Base-by-base conservation (phyloP, 1,140 invertebrate species). In the Sitobion miscanthi region DNA sequence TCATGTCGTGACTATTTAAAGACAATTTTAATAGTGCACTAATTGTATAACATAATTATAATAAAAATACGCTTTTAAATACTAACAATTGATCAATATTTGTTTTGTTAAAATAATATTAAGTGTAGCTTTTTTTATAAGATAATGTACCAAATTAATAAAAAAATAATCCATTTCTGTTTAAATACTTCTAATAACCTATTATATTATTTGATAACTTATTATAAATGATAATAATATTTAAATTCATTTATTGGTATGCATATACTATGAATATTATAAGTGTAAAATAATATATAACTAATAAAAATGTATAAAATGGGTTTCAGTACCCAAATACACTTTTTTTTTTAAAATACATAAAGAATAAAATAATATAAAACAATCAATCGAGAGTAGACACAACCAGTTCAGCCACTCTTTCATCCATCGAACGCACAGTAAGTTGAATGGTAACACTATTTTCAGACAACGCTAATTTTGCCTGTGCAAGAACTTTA, bases 401-500 rank as follows among this genome's bases (percentile, higher is more conserved):
- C 91, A 98, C 96, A 94, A 99, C 97, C 11, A 99, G 96, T 95
- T 99, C 98, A 9, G 98, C 97, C 69, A 97, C 96, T 94, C 95
- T 95, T 9, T 96, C 95, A 94, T 96, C 95, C 35, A 96, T 96
- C 38, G 96, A 96, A 42, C 97, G 95, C 4, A 97, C 97, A 25
- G 96, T 96, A 35, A 97, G 95, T 94, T 97, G 97, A 96, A 97
- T 97, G 45, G 97, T 97, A 23, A 95, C 98, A 93, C 97, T 97
- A 85, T 93, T 86, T 45, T 97, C 97, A 30, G 96, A 96, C n/a
- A 98, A 95, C 0, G 97, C 97, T 86, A 99, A 95, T 95, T 98
- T 97, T 20, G 98, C 97, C 92, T 97, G 95, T 1, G 99, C 98
- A 35, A 99, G 95, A 49, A 99, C 97, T 94, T 99, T 98, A 93